Evolutionary conservation across 2,113 vertebrate genomes (phyloP), one percentile per base, ranked within the genome.

Genomic region (Otolemur garnettii): DNA sequence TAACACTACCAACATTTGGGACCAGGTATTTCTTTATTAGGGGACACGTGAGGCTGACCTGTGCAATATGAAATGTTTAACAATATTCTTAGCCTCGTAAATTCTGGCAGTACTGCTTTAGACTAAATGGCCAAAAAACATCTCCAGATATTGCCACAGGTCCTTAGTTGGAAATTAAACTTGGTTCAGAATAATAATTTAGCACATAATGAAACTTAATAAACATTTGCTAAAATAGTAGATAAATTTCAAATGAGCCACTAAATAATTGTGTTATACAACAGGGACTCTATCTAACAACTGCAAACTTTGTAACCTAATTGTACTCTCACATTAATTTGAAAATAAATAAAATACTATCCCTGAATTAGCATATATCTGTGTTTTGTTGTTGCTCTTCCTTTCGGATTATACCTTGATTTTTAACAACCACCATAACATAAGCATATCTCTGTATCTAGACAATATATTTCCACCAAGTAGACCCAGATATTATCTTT

Each of bases 1-100:
- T 1, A 35, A 24, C 7, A 35, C 1, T 79, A 4, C 11, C 18
- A 4, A 11, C 4, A 66, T 53, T 77, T n/a, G 0, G 4, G 2
- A 2, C 2, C 30, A 89, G 24, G 42, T 42, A 59, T 57, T 28
- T 42, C 5, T 62, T 60, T 21, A 6, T 77, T 35, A 18, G 12
- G 3, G 30, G 14, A 0, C 53, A 13, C 62, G 4, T 26, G 18
- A 4, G 81, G 5, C 28, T 26, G 28, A 13, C 0, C 15, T 69
- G 1, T 78, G 1, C 28, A 59, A 2, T 35, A 3, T 30, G 42
- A 33, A 6, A 11, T 35, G 10, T 42, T 71, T 13, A 21, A 11
- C 1, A 89, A 1, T 19, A 72, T 74, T 5, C 7, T 45, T 91
- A 68, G 3, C 10, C 22, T 87, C 21, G 3, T 62, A 55, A 87